Evolutionary conservation across 1,140 invertebrate genomes (phyloP).

Genomic region (Papilio helenus): DNA sequence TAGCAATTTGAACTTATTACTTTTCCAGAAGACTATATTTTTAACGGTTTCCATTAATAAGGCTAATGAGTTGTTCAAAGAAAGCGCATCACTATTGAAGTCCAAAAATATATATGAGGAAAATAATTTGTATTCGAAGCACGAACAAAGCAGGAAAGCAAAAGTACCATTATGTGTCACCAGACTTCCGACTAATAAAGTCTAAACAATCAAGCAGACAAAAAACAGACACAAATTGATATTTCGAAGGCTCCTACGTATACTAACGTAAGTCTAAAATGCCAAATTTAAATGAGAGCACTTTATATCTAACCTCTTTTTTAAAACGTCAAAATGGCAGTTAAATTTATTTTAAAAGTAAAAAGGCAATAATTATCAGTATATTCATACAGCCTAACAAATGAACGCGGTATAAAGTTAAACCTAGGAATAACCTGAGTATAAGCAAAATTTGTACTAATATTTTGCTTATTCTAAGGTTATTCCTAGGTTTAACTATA

Average conservation of each 20-base stretch:
- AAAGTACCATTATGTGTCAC: slow-evolving; percentile 68
- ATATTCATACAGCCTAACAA: too few relatives aligned
- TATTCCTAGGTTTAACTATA: too few relatives aligned
- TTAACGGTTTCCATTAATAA: not conserved
- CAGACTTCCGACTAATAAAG: slow-evolving; percentile 68
- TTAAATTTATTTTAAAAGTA: too few relatives aligned
- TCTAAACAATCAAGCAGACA: slow-evolving; percentile 58
- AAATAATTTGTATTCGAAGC: slow-evolving; percentile 62
- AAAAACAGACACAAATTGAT: not conserved
- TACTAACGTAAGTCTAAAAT: too few relatives aligned
- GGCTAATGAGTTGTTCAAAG: slow-evolving; percentile 24
- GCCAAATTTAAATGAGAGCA: too few relatives aligned
- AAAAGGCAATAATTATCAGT: too few relatives aligned
- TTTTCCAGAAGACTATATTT: not conserved
- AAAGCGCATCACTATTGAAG: not conserved
- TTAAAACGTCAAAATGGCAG: too few relatives aligned
- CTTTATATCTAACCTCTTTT: too few relatives aligned
- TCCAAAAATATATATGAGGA: slow-evolving; percentile 6
- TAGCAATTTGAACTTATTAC: not conserved
- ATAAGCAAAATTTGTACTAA: too few relatives aligned
- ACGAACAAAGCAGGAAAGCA: slow-evolving; percentile 62
- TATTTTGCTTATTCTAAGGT: too few relatives aligned
- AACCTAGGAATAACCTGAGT: too few relatives aligned
- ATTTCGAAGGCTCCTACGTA: not conserved
- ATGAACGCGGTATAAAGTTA: too few relatives aligned